Conservation (phyloP, 2,797 vertebrate species). For the Sarcoramphus papa region DNA sequence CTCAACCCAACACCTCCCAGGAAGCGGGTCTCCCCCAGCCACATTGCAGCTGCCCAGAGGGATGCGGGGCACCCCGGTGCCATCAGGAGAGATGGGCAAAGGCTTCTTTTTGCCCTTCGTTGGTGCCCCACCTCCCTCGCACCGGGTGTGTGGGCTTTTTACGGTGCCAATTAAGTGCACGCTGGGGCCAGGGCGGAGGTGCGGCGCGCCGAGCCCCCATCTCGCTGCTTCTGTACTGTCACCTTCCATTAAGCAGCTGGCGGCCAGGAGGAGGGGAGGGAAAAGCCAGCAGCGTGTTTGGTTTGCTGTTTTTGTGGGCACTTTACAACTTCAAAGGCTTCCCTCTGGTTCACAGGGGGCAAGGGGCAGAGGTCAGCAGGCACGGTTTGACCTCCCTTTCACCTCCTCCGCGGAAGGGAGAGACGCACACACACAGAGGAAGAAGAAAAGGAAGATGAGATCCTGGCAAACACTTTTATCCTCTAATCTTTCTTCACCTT, state of each 20-base stretch:
- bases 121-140: fast-evolving
- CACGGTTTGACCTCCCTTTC: slow-evolving; percentile 58
- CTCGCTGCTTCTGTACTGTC: slow-evolving; percentile 7
- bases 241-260: slow-evolving; percentile 50
- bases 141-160: slow-evolving; percentile 42
- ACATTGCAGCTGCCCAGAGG: fast-evolving
- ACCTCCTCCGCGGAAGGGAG: slow-evolving; percentile 35
- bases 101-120: neutral
- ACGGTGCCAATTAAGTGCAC: neutral
- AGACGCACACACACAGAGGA: neutral
- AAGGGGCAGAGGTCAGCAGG: slow-evolving; percentile 55
- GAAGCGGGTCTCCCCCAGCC: neutral
- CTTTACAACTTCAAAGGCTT: slow-evolving; percentile 60
- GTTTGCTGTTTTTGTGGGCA: slow-evolving; percentile 49
- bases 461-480: slow-evolving; percentile 45
- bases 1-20: neutral
- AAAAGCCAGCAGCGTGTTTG: slow-evolving; percentile 20
- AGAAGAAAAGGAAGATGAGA: slow-evolving; percentile 29
- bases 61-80: fast-evolving
- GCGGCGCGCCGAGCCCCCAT: neutral
- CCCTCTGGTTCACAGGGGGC: slow-evolving; percentile 60
- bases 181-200: neutral
- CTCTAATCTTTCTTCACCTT: slow-evolving; percentile 42
- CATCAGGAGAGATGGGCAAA: neutral
- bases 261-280: neutral